Base-by-base conservation (phyloP, 2,888 invertebrate species). In the Clistopyga incitator region DNA sequence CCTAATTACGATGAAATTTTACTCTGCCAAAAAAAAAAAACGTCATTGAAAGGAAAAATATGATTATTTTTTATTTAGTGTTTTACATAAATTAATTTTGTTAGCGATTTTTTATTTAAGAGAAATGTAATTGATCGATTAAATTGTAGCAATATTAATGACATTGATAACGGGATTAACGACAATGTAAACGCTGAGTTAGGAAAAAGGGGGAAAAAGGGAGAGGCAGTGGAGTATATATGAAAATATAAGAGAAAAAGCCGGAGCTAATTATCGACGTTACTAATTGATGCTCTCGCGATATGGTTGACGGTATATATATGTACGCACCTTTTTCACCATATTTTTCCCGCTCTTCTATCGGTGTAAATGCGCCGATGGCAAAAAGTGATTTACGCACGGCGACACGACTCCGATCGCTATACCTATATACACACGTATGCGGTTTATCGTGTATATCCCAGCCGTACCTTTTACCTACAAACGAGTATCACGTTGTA, bases 361-460 rank as follows among this genome's bases (percentile, higher is more conserved):
- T 65, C 70, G 74, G 64, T 70, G 82, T 65, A 76, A 79, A 54
- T 61, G 65, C 42, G 50, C 76, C 56, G 80, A 67, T 38, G 50
- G 80, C 81, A 78, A 84, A 86, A 84, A 86, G 78, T 84, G 82
- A 84, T 86, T 86, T 81, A 82, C 76, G 78, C 65, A 76, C 54
- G 68, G 59, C 78, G 77, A 80, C 75, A 74, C 61, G 56, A 56
- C 70, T 65, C 18, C 42, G 20, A n/a, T 61, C 25, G 38, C 38
- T 47, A 34, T 75, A 29, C 34, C 34, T 75, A 76, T 34, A 67
- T 23, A 77, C 11, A 67, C n/a, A n/a, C n/a, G n/a, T 68, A 65
- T 64, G 70, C 15, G 25, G 34, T 23, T 29, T 67, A n/a, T 15
- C 45, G 67, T 64, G 42, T 64, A 81, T 56, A 38, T 45, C 45